These are phyloP conservation scores for Ceuthmochares aereus DNA, from an alignment of 2,113 vertebrate genomes.

Conservation along the genomic window DNA sequence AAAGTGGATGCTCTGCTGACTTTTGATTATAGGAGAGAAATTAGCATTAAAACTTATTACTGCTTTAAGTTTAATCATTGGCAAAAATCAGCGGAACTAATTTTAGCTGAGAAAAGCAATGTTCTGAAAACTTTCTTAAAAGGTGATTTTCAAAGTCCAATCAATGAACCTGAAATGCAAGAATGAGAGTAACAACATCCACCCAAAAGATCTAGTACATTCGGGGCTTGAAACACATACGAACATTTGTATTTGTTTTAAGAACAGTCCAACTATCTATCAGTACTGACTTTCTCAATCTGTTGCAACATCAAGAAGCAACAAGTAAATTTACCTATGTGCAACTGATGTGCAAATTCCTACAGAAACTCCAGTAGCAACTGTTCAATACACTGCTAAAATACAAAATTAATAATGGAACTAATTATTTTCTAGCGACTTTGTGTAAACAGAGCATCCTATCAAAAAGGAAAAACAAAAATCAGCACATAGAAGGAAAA, in stretches of 20 bases:
- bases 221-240: neutral
- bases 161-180: neutral
- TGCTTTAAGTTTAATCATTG: conserved; percentile 49
- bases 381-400: neutral
- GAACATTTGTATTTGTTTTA: neutral
- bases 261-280: neutral
- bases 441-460: neutral
- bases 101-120: conserved; percentile 42
- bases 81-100: neutral
- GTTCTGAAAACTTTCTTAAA: conserved; percentile 29
- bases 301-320: neutral
- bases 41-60: neutral
- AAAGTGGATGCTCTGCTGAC: conserved; percentile 23
- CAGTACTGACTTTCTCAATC: neutral
- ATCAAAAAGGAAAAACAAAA: neutral
- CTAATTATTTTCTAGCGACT: neutral
- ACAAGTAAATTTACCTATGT: neutral
- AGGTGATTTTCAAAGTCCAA: conserved; percentile 33
- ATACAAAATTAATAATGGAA: neutral
- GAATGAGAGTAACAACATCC: neutral
- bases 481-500: neutral
- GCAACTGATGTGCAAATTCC: neutral
- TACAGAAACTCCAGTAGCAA: neutral
- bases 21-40: conserved; percentile 34
- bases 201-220: neutral